Conservation (phyloP, 2,797 vertebrate species). For the Amblyopsis hoosieri region DNA sequence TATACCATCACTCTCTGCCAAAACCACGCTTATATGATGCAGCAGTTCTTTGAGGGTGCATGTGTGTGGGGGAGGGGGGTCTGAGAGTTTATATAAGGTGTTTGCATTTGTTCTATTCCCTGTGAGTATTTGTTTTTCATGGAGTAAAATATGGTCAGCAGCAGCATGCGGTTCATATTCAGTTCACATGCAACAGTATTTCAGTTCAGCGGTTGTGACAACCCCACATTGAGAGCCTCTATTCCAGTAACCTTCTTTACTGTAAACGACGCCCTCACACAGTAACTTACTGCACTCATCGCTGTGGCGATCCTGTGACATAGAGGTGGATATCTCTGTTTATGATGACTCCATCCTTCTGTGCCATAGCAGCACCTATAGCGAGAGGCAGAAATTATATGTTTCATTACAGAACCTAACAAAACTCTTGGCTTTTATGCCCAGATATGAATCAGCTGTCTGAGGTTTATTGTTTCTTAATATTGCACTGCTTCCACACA, state of each 20-base stretch:
- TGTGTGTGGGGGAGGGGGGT: slow-evolving; percentile 9
- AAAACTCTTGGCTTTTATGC: slow-evolving; percentile 69
- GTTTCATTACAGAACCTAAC: slow-evolving; percentile 72
- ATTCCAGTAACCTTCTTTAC: slow-evolving; percentile 10
- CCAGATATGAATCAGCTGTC: slow-evolving; percentile 72
- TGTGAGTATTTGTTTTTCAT: not conserved
- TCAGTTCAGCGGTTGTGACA: too few species aligned
- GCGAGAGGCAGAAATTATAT: slow-evolving; percentile 63
- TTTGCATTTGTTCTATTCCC: not conserved
- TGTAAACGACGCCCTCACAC: slow-evolving; percentile 28
- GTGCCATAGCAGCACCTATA: slow-evolving; percentile 27
- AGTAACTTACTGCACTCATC: slow-evolving; percentile 37
- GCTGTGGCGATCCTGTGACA: slow-evolving; percentile 44
- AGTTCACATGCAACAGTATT: slow-evolving; percentile 10
- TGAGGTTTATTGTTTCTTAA: slow-evolving; percentile 71
- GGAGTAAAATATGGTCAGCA: not conserved
- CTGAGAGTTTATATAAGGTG: not conserved
- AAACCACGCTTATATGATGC: slow-evolving; percentile 27
- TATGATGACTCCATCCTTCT: slow-evolving; percentile 54
- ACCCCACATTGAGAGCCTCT: too few species aligned
- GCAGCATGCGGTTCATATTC: not conserved
- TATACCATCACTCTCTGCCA: slow-evolving; percentile 57
- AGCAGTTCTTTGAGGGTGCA: slow-evolving; percentile 11
- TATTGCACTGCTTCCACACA: slow-evolving; percentile 49
- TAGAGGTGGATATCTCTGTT: slow-evolving; percentile 54